phyloP scores from a whole-genome alignment of 2,113 vertebrate genomes.

The Hippopotamus amphibius region DNA sequence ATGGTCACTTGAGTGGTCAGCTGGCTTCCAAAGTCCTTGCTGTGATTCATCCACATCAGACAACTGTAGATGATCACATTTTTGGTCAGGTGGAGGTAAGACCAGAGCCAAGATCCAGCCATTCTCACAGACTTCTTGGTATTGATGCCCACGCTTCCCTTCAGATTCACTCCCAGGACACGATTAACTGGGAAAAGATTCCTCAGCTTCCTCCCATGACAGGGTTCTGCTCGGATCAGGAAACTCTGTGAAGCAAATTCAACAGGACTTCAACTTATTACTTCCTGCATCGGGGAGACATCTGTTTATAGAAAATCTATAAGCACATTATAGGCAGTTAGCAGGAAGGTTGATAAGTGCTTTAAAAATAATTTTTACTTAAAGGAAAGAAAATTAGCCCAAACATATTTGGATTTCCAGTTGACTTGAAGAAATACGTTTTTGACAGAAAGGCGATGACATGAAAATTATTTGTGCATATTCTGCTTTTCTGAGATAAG shows the following conservation, averaged over 20 bases:
- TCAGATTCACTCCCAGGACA: neutral
- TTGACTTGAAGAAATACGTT: slow-evolving; percentile 12
- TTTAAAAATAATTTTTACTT: slow-evolving; percentile 31
- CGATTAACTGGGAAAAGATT: neutral
- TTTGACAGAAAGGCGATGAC: neutral
- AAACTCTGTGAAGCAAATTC: slow-evolving; percentile 65
- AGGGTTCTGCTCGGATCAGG: neutral
- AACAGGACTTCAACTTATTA: neutral
- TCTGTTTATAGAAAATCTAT: neutral
- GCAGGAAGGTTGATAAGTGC: neutral
- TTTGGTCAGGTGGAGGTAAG: neutral
- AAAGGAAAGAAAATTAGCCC: slow-evolving; percentile 6
- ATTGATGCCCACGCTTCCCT: neutral
- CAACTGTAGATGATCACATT: neutral
- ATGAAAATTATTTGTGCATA: neutral
- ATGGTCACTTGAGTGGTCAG: neutral
- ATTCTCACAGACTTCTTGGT: neutral
- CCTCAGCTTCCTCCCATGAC: neutral
- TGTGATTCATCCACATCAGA: neutral
- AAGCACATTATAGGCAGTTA: neutral
- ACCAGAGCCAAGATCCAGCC: neutral
- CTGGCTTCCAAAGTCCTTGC: neutral
- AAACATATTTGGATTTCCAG: neutral
- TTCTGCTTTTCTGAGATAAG: slow-evolving; percentile 15
- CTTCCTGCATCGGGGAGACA: neutral